Conservation (phyloP, 2,888 invertebrate genomes). For the Philaethria dido region DNA sequence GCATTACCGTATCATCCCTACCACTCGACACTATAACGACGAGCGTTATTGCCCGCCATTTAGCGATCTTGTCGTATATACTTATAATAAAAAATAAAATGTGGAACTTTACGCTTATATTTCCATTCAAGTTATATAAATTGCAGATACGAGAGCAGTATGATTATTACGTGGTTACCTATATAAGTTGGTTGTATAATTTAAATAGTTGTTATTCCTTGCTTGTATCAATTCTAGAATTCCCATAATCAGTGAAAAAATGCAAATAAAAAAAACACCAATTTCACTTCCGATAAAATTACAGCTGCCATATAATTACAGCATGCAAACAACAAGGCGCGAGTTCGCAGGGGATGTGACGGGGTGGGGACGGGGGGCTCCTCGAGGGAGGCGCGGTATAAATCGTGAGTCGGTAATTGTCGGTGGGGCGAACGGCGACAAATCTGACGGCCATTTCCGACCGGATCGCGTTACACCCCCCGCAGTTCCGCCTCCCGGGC, state of each 20-base stretch:
- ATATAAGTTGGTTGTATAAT: neutral
- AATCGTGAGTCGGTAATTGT: constrained; percentile 62
- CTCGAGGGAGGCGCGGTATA: constrained; percentile 40
- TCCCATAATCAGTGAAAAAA: neutral
- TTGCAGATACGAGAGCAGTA: neutral
- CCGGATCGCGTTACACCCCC: constrained; percentile 56
- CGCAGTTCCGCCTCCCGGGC: constrained; percentile 41
- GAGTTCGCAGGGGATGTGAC: constrained; percentile 17
- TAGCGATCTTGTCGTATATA: constrained; percentile 35
- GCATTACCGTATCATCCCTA: constrained; percentile 35
- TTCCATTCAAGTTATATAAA: neutral
- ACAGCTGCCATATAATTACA: constrained; percentile 27
- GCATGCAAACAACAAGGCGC: constrained; percentile 29
- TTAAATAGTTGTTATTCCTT: no score
- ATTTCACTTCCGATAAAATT: constrained; percentile 32
- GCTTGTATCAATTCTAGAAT: neutral
- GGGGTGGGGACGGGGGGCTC: constrained; percentile 38
- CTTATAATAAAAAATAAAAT: constrained; percentile 11
- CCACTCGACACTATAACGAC: constrained; percentile 37
- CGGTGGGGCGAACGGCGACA: constrained; percentile 64
- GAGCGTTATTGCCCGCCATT: constrained; percentile 41
- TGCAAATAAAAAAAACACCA: constrained; percentile 1
- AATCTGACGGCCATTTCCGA: constrained; percentile 72
- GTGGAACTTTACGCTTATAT: neutral
- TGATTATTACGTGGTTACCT: neutral